Evolutionary conservation across 1,140 invertebrate genomes (phyloP).

Genomic region (Bombus huntii): DNA sequence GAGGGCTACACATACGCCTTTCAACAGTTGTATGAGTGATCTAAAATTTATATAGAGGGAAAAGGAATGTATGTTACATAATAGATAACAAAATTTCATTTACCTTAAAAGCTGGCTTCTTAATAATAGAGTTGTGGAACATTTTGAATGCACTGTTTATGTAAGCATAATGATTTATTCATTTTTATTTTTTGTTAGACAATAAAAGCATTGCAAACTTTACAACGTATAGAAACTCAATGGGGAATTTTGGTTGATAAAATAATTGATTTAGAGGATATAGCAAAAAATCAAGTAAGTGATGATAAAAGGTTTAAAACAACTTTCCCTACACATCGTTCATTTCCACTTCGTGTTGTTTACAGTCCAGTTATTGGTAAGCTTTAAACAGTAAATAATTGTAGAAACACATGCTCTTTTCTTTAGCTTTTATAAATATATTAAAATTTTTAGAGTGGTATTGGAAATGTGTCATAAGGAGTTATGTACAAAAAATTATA

Average conservation of each 20-base stretch:
- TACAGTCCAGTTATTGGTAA: slow-evolving; percentile 88
- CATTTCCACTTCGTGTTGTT: slow-evolving; percentile 84
- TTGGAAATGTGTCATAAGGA: slow-evolving; percentile 93
- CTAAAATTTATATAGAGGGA: too few species aligned
- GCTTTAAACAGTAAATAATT: slow-evolving; percentile 13
- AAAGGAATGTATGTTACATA: too few species aligned
- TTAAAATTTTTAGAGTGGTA: slow-evolving; percentile 92
- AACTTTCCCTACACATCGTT: slow-evolving; percentile 86
- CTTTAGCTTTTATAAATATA: slow-evolving; percentile 40
- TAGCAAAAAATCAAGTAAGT: slow-evolving; percentile 90
- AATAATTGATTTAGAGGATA: slow-evolving; percentile 93
- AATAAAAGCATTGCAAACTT: slow-evolving; percentile 93
- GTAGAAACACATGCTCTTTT: background rate
- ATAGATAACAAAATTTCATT: too few species aligned
- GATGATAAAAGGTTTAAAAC: slow-evolving; percentile 90
- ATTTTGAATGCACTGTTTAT: background rate
- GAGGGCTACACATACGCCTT: too few species aligned
- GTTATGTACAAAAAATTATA: slow-evolving; percentile 88
- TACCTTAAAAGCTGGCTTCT: too few species aligned
- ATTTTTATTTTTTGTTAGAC: slow-evolving; percentile 83
- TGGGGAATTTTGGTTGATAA: slow-evolving; percentile 94
- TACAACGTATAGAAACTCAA: slow-evolving; percentile 95
- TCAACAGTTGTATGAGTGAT: too few species aligned
- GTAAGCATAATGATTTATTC: slow-evolving; percentile 6
- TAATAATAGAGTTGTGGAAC: too few species aligned